Evolutionary conservation across 2,888 invertebrate species (phyloP), one percentile per base, ranked within the genome.

Genomic region (Metopia argyrocephala): DNA sequence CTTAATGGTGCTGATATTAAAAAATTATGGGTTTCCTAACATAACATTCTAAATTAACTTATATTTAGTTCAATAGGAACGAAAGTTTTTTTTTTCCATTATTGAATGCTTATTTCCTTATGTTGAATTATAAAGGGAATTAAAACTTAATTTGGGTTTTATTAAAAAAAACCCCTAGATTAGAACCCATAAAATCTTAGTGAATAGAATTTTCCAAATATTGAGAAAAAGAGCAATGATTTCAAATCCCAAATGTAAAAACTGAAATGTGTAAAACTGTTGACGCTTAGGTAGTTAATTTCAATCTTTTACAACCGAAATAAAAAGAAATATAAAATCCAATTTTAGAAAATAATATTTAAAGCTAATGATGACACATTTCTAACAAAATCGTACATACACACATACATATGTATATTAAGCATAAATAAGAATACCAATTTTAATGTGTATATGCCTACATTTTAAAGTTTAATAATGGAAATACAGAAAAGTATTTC

Each of bases 281-380:
- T 64, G 64, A 48, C 28, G 27, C 64, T 50, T 38, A 12, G 1
- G 27, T 50, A 15, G 48, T 21, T 12, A 18, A 25, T 62, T 21
- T 48, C 5, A 18, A 18, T 9, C 2, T 66, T 54, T 62, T 18
- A 27, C n/a, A 5, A 23, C 4, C 3, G 27, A 27, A n/a, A 56
- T 27, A n/a, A 56, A 15, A 25, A 25, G 27, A 23, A 25, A 15
- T 27, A 15, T 21, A 45, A 23, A 15, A 25, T 2, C 15, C 4
- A 15, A 23, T 18, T 46, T n/a, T 12, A 46, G 5, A 62, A 48
- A 50, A 64, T 27, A 46, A 64, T 38, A 38, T 66, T 38, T 66
- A 25, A 66, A 66, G 66, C 66, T 66, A 54, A 66, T 54, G 66
- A 66, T 66, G 52, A 18, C 52, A 66, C 66, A 66, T 66, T 66